Evolutionary conservation across 2,888 invertebrate genomes (phyloP).

Genomic region (Drosophila nr. perissopoda): DNA sequence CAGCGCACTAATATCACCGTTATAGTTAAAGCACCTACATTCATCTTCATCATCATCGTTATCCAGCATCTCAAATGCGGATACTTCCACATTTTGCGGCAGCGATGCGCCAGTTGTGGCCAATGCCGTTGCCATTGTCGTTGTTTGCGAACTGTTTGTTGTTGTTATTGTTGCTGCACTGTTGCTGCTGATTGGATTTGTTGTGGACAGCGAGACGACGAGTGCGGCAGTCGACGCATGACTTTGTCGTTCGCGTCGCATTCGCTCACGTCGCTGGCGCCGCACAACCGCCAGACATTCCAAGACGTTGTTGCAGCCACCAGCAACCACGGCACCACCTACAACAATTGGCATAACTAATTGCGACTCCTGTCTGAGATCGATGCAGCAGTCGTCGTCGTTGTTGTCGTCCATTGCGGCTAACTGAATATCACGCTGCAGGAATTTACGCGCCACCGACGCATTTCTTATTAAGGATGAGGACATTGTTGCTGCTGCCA

Average conservation of each 20-base stretch:
- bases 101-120: slow-evolving; percentile 53
- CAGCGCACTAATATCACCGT: slow-evolving; percentile 81
- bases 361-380: slow-evolving; percentile 73
- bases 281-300: slow-evolving; percentile 53
- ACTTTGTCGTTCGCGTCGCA: slow-evolving; percentile 68
- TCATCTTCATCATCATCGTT: slow-evolving; percentile 59
- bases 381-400: slow-evolving; percentile 53
- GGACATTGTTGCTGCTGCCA: slow-evolving; percentile 16
- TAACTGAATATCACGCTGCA: slow-evolving; percentile 65
- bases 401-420: slow-evolving; percentile 32
- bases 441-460: slow-evolving; percentile 57
- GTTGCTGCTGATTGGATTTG: slow-evolving; percentile 59
- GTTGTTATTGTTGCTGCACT: slow-evolving; percentile 12
- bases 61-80: slow-evolving; percentile 43
- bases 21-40: slow-evolving; percentile 83
- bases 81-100: slow-evolving; percentile 39
- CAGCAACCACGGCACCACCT: slow-evolving; percentile 30
- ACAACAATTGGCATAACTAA: slow-evolving; percentile 80
- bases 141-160: slow-evolving; percentile 74
- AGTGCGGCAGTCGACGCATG: slow-evolving; percentile 42
- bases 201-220: slow-evolving; percentile 37
- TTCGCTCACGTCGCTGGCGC: slow-evolving; percentile 69
- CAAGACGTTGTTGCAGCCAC: slow-evolving; percentile 32
- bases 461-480: slow-evolving; percentile 29
- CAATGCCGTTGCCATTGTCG: slow-evolving; percentile 58